Base-by-base conservation (phyloP, 2,888 invertebrate species). In the Rhyacophila evoluta region DNA sequence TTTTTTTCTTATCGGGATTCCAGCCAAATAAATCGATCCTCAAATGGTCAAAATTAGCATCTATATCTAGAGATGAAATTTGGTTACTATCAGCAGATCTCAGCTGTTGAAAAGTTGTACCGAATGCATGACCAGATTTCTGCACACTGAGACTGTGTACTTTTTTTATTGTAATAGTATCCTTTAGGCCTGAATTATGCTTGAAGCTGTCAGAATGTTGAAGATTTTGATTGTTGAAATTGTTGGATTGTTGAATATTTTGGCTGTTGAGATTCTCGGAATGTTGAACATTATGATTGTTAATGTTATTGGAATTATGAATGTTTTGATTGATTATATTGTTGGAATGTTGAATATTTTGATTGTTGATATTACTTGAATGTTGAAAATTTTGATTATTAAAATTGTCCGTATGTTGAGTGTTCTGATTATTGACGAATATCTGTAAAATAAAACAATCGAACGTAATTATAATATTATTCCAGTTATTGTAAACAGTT, bases 361-460 rank as follows among this genome's bases (percentile, higher is more conserved):
- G 29, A 33, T 33, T 33, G 29, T 33, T 33, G 6, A 33, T 4
- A 6, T 33, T 33, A 6, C 6, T 33, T 6, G 29, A 33, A n/a
- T n/a, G n/a, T 33, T 33, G 29, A 33, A 33, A 33, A 33, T 33
- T 33, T 33, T 33, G 29, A 6, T 33, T 33, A 33, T 33, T 33
- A 6, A 33, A 33, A 33, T 33, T 33, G 6, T 33, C 6, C 4
- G 29, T 4, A 2, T 33, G 29, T 19, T 19, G 55, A 19, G 55
- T 19, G 19, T 55, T 55, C 19, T 55, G 55, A 4, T 55, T 25
- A 10, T 55, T 55, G 25, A 55, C 15, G 19, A 55, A 55, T 55
- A 55, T 55, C 55, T 55, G 55, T 1, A 55, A 55, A 41, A 55
- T n/a, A n/a, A n/a, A n/a, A n/a, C n/a, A n/a, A n/a, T n/a, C n/a